phyloP scores from a whole-genome alignment of 2,888 invertebrate species.

The Microchrysa polita region DNA sequence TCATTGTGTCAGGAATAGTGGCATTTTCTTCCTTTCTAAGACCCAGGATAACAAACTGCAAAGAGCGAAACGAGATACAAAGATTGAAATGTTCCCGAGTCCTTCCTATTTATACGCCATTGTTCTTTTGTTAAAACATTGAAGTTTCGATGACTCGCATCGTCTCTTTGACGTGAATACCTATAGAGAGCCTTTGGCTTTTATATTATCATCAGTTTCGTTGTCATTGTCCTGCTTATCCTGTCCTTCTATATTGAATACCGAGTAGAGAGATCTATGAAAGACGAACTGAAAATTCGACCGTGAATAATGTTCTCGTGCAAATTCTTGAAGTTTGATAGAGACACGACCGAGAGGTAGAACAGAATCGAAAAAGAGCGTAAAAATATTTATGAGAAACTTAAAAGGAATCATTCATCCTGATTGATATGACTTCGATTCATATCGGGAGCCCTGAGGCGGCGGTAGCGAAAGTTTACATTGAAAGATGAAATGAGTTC shows the following conservation, averaged over 20 bases:
- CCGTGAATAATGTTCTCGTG: too few species aligned
- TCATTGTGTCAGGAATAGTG: not conserved
- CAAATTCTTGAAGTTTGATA: too few species aligned
- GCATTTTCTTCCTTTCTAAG: not conserved
- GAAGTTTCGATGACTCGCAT: conserved; percentile 11
- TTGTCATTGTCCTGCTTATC: not conserved
- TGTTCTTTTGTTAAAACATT: conserved; percentile 23
- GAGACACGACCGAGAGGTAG: too few species aligned
- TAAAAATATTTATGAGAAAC: too few species aligned
- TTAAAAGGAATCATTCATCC: too few species aligned
- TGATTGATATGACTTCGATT: too few species aligned
- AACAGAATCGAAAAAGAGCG: too few species aligned
- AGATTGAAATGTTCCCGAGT: conserved; percentile 9
- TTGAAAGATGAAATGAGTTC: too few species aligned
- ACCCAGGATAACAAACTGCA: not conserved
- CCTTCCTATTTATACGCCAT: not conserved
- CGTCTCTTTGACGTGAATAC: not conserved
- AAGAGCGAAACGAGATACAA: not conserved
- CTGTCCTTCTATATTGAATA: not conserved
- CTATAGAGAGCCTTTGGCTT: not conserved
- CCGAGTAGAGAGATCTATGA: not conserved
- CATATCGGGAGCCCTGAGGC: too few species aligned
- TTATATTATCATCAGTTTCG: conserved; percentile 1
- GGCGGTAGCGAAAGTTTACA: too few species aligned
- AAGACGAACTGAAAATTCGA: too few species aligned